A percentile compares a stretch with the other conserved stretches of the same genome.
These are phyloP conservation scores for Hemichromis elongatus DNA, from an alignment of 2,113 vertebrate genomes.

Conservation along the genomic window DNA sequence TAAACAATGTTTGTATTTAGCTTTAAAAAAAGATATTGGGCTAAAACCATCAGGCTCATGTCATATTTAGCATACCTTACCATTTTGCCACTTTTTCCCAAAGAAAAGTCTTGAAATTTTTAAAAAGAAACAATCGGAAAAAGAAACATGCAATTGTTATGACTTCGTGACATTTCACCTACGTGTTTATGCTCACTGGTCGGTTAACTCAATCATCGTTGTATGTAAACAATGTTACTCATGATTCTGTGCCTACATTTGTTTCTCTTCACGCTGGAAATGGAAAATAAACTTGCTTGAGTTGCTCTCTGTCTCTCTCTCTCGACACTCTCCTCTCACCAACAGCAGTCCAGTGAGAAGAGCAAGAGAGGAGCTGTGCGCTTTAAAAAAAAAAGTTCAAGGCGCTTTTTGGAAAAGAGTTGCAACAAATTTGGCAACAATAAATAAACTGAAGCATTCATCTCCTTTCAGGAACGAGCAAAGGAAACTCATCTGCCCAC, in stretches of 20 bases:
- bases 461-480: not conserved
- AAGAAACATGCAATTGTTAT: not conserved
- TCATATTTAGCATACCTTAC: rapidly evolving
- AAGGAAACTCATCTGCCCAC: not conserved
- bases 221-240: not conserved
- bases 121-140: not conserved
- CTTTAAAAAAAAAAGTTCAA: not conserved
- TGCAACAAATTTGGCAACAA: not conserved
- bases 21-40: not conserved
- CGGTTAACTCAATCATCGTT: not conserved
- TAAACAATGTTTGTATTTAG: too few relatives aligned
- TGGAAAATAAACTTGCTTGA: not conserved
- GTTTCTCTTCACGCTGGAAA: not conserved
- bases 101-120: not conserved
- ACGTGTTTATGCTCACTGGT: not conserved
- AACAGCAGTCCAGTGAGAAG: not conserved
- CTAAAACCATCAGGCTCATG: not conserved
- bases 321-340: not conserved
- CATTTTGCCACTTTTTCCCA: not conserved
- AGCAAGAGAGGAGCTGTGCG: not conserved
- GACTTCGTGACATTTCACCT: not conserved
- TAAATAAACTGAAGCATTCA: not conserved
- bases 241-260: not conserved
- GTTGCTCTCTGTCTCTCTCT: not conserved
- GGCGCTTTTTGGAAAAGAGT: not conserved